Base-by-base conservation (phyloP, 92 coral and sea anemone genomes). In the Epizoanthus fatuus region DNA sequence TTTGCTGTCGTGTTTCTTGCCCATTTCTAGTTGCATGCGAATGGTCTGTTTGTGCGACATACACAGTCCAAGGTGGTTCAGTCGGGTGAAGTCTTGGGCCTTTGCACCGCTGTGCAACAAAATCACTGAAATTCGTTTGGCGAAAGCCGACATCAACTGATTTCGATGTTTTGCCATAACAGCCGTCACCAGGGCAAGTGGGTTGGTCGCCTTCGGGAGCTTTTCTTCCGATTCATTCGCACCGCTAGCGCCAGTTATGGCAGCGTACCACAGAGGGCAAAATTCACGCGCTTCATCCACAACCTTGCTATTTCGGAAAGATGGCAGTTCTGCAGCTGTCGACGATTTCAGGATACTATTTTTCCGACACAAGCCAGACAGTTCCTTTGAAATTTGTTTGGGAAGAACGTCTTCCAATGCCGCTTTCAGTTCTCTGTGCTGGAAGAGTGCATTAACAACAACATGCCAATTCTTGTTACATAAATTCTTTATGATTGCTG, bases 41-140 rank as follows among this genome's bases (percentile, higher is more conserved):
- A 84, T 63, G 14, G 69, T 57, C 64, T 84, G 74, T 35, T 74
- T 75, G 75, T 84, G 88, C 3, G 88, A 84, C 2, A 52, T 84
- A 42, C 83, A 84, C 7, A 74, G 57, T 4, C 75, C 83, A 7
- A 84, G 73, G 7, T 4, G 55, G 51, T 74, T 74, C 35, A 84
- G 55, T 13, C 76, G n/a, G 15, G 83, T 64, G 45, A 84, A 84
- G 66, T 74, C 75, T 4, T 32, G 42, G 16, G 79, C 35, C 20
- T 84, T 84, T 3, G 74, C 88, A 29, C 67, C 75, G 58, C 75
- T 84, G 75, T 59, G 88, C 4, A 84, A 58, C 11, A 84, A 74
- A 84, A 84, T 64, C 12, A 29, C 16, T 37, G 83, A 84, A 54
- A 84, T 77, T 57, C 75, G 22, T 20, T 84, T 84, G 12, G 83